These are phyloP conservation scores for Epizoanthus ramosus DNA, from an alignment of 92 coral and sea anemone species.

Conservation along the genomic window DNA sequence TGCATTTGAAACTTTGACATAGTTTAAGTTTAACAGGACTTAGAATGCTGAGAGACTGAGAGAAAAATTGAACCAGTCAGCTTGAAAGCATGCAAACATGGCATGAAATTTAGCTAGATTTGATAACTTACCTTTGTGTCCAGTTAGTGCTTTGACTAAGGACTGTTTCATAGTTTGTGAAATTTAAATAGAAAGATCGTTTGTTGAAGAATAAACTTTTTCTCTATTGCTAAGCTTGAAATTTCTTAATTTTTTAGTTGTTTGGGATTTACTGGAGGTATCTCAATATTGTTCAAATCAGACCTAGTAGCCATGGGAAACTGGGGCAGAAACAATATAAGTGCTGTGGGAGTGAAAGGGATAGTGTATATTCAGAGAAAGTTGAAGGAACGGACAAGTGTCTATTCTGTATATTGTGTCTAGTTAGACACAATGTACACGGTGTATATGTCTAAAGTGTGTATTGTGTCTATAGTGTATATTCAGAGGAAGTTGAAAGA, in stretches of 20 bases:
- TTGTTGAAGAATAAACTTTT: constrained; percentile 45
- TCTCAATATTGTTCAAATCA: constrained; percentile 16
- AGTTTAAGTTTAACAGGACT: neutral
- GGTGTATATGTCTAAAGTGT: too few species aligned
- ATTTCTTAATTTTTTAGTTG: constrained; percentile 28
- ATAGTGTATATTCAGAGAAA: too few species aligned
- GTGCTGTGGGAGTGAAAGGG: too few species aligned
- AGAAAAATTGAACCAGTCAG: neutral
- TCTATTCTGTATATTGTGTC: too few species aligned
- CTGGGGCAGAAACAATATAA: neutral
- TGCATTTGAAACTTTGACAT: neutral
- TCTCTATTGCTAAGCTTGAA: constrained; percentile 45
- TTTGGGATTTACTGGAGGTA: neutral
- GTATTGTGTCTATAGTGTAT: too few species aligned
- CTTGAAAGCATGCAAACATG: too few species aligned
- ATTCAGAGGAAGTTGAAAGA: too few species aligned
- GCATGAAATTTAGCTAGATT: neutral
- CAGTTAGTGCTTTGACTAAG: neutral
- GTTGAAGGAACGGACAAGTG: too few species aligned
- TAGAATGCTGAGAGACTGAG: neutral
- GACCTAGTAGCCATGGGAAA: constrained; percentile 28
- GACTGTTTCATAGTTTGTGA: neutral
- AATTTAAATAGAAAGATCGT: constrained; percentile 17
- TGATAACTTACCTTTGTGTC: neutral
- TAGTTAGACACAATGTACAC: too few species aligned